Percentiles rank a stretch among this genome's conserved stretches.
Conservation (phyloP, 2,888 invertebrate species). For the Rotaria sp. region DNA sequence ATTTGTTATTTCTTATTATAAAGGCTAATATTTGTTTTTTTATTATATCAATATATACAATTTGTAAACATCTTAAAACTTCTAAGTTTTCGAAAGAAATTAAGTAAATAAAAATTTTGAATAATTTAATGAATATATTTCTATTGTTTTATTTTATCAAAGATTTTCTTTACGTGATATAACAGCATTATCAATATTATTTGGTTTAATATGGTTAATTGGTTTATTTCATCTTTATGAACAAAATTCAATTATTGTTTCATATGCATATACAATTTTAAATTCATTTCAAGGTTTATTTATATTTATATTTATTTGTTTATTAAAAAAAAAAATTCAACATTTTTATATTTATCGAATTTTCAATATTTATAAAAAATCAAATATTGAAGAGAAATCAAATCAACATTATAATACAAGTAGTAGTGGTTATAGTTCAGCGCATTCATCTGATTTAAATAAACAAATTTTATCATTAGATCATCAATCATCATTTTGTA, state of each 20-base stretch:
- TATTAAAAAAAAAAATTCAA: background rate
- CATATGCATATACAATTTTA: background rate
- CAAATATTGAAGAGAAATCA: background rate
- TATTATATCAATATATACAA: background rate
- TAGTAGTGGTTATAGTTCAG: constrained; percentile 27
- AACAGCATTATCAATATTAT: constrained; percentile 21
- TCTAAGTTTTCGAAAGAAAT: background rate
- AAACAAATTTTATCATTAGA: background rate
- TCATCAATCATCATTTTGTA: background rate
- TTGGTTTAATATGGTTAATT: constrained; percentile 7
- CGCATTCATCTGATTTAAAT: background rate
- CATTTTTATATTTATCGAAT: background rate
- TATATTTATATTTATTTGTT: constrained; percentile 22
- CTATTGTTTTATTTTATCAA: background rate
- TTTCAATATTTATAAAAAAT: background rate
- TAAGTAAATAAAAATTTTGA: background rate
- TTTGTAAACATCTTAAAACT: background rate
- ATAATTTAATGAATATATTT: background rate
- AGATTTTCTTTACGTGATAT: constrained; percentile 7
- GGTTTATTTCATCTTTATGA: background rate
- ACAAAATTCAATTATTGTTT: background rate
- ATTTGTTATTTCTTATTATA: too few species aligned
- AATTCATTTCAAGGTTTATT: constrained; percentile 29
- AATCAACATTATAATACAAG: background rate
- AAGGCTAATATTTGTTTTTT: background rate